Evolutionary conservation across 2,888 invertebrate species (phyloP).

Genomic region (Leptinotarsa rubiginosa): DNA sequence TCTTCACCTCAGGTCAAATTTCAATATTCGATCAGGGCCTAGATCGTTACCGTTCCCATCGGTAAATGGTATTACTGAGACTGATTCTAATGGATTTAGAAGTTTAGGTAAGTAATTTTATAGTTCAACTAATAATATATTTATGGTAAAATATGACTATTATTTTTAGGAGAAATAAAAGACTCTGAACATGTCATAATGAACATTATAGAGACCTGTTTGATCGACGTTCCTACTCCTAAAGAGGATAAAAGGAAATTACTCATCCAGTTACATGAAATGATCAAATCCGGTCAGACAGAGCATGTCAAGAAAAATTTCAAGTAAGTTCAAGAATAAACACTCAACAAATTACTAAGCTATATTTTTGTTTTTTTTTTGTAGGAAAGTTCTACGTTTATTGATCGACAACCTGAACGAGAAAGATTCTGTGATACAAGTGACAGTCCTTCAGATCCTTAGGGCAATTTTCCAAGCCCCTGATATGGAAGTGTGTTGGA

Average conservation of each 20-base stretch:
- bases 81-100: slow-evolving; percentile 61
- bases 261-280: slow-evolving; percentile 65
- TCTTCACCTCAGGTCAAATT: slow-evolving; percentile 62
- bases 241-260: slow-evolving; percentile 62
- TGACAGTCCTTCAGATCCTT: slow-evolving; percentile 83
- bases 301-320: slow-evolving; percentile 69
- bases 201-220: slow-evolving; percentile 61
- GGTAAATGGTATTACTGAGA: slow-evolving; percentile 60
- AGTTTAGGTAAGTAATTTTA: slow-evolving; percentile 57
- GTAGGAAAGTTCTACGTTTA: slow-evolving; percentile 78
- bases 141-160: not conserved
- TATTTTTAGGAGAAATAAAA: slow-evolving; percentile 51
- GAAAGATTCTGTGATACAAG: slow-evolving; percentile 74
- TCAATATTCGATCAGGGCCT: slow-evolving; percentile 54
- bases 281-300: slow-evolving; percentile 68
- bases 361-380: slow-evolving; percentile 44
- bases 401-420: slow-evolving; percentile 79
- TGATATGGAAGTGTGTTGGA: slow-evolving; percentile 82
- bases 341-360: not conserved
- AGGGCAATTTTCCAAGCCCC: slow-evolving; percentile 86
- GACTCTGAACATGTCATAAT: slow-evolving; percentile 65
- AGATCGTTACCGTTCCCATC: slow-evolving; percentile 59
- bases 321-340: slow-evolving; percentile 57
- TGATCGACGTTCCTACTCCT: slow-evolving; percentile 59
- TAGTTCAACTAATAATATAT: not conserved